Conservation (phyloP, 2,888 invertebrate genomes). For the Monochamus alternatus region DNA sequence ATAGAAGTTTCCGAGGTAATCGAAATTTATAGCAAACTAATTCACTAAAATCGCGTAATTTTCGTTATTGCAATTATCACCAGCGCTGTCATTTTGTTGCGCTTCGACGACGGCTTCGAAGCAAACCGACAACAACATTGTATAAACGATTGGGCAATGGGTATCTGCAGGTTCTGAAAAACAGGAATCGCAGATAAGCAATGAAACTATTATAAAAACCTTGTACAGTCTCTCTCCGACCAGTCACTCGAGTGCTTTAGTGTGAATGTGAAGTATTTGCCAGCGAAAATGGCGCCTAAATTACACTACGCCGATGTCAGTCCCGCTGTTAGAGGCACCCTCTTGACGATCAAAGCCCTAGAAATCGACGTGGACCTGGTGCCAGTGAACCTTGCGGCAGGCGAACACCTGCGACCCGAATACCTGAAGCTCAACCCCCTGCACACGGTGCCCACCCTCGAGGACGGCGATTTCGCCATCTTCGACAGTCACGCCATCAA, state of each 20-base stretch:
- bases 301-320: slow-evolving; percentile 59
- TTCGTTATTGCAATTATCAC: too few relatives aligned
- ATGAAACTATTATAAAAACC: slow-evolving; percentile 17
- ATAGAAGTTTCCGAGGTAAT: too few relatives aligned
- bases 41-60: too few relatives aligned
- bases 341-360: slow-evolving; percentile 70
- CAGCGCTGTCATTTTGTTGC: too few relatives aligned
- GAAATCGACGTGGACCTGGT: slow-evolving; percentile 69
- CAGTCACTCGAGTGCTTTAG: slow-evolving; percentile 8
- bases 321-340: slow-evolving; percentile 70
- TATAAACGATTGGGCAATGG: not conserved
- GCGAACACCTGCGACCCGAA: slow-evolving; percentile 67
- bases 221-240: not conserved
- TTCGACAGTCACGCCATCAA: slow-evolving; percentile 73
- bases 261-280: not conserved
- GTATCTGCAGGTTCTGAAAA: not conserved
- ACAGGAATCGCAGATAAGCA: slow-evolving; percentile 14
- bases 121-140: not conserved
- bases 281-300: slow-evolving; percentile 47
- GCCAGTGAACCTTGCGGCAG: slow-evolving; percentile 69
- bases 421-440: slow-evolving; percentile 72
- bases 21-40: too few relatives aligned
- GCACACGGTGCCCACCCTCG: slow-evolving; percentile 73
- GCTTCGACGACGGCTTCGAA: too few relatives aligned
- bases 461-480: slow-evolving; percentile 73